Conservation (phyloP, 2,113 vertebrate species). For the Eira barbara region DNA sequence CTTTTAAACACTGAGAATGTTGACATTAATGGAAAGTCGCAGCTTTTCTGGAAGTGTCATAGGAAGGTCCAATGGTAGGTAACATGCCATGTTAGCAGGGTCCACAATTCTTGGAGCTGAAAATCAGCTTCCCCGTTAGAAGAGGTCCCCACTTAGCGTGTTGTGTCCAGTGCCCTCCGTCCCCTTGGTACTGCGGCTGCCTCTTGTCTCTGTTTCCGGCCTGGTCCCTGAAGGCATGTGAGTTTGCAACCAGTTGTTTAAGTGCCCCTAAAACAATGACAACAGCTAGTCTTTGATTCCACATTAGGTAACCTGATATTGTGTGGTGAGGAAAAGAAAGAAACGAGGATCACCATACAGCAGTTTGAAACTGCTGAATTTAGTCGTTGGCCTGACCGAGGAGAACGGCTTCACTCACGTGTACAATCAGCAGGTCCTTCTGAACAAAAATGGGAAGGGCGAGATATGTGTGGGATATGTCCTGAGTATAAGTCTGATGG, state of each 20-base stretch:
- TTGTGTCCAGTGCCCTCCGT: not conserved
- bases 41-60: not conserved
- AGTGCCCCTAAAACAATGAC: not conserved
- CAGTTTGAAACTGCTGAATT: not conserved
- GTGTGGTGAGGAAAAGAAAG: not conserved
- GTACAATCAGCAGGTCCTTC: not conserved
- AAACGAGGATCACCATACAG: not conserved
- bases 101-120: not conserved
- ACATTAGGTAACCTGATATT: not conserved
- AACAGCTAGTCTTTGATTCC: not conserved
- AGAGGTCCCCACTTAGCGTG: not conserved
- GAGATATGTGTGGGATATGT: no score
- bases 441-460: not conserved
- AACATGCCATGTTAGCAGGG: not conserved
- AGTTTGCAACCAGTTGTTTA: not conserved
- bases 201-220: not conserved
- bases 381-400: not conserved
- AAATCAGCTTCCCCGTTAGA: not conserved
- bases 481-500: not conserved
- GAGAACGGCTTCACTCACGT: not conserved
- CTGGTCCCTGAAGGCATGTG: not conserved
- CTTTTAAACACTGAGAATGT: no score
- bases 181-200: rapidly evolving
- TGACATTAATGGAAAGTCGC: not conserved
- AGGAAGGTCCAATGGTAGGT: not conserved